These are phyloP conservation scores for Heliconius ismenius DNA, from an alignment of 2,888 invertebrate genomes.

Conservation along the genomic window DNA sequence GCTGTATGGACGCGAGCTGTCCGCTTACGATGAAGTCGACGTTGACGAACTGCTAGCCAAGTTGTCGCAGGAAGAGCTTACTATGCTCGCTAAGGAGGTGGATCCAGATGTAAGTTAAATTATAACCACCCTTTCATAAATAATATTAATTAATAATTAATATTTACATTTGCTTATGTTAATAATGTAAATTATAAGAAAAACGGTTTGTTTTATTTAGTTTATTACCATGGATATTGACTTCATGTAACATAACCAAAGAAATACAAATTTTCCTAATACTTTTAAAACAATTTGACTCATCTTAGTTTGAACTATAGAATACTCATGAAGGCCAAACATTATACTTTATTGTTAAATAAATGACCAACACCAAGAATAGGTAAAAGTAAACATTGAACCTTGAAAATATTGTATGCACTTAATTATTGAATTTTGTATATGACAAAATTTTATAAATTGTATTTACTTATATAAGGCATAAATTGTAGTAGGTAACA, in stretches of 20 bases:
- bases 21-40: conserved; percentile 96
- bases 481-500: background rate
- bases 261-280: background rate
- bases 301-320: background rate
- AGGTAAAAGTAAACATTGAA: conserved; percentile 11
- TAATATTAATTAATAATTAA: background rate
- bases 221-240: background rate
- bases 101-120: conserved; percentile 97
- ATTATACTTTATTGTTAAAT: conserved; percentile 21
- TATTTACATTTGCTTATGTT: background rate
- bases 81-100: conserved; percentile 98
- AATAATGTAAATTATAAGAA: background rate
- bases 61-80: conserved; percentile 96
- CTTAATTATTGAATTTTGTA: background rate
- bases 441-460: background rate
- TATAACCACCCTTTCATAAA: background rate
- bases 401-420: conserved; percentile 18
- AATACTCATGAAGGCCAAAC: conserved; percentile 28
- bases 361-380: background rate
- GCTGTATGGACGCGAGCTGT: conserved; percentile 93
- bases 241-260: background rate
- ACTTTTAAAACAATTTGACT: background rate
- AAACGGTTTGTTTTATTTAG: background rate
- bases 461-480: background rate
- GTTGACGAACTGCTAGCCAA: conserved; percentile 97